These are phyloP conservation scores for Melipona quadrifasciata DNA, from an alignment of 1,140 invertebrate genomes.

Conservation along the genomic window DNA sequence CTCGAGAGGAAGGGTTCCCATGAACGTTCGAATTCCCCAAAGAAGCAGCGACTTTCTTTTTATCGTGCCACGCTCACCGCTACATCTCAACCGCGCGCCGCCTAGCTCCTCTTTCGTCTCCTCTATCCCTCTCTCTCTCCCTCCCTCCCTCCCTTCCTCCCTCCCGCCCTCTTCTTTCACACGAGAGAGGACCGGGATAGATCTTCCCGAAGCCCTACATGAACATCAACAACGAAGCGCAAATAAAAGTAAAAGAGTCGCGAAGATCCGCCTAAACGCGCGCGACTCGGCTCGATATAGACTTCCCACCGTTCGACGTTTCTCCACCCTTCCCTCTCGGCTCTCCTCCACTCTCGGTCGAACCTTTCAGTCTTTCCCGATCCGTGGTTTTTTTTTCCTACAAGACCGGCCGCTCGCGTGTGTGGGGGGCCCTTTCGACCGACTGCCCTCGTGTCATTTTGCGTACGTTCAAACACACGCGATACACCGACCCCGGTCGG, in stretches of 20 bases:
- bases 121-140: neutral
- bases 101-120: neutral
- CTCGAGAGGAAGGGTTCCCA: neutral
- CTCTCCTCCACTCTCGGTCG: neutral
- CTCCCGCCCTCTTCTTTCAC: no score
- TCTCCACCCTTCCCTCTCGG: neutral
- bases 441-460: conserved; percentile 53
- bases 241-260: conserved; percentile 61
- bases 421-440: conserved; percentile 50
- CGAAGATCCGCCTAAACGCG: conserved; percentile 46
- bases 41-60: conserved; percentile 6
- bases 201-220: conserved; percentile 57
- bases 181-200: conserved; percentile 41
- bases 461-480: conserved; percentile 44
- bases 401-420: conserved; percentile 11
- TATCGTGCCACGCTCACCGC: neutral
- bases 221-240: conserved; percentile 61
- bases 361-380: conserved; percentile 34
- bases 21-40: conserved; percentile 16
- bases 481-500: conserved; percentile 17
- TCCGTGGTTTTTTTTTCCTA: conserved; percentile 42
- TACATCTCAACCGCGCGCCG: neutral
- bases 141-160: no score
- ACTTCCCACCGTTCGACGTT: conserved; percentile 22
- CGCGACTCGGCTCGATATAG: conserved; percentile 5